Conservation (phyloP, 2,113 vertebrate species). For the Ploceus nigricollis region DNA sequence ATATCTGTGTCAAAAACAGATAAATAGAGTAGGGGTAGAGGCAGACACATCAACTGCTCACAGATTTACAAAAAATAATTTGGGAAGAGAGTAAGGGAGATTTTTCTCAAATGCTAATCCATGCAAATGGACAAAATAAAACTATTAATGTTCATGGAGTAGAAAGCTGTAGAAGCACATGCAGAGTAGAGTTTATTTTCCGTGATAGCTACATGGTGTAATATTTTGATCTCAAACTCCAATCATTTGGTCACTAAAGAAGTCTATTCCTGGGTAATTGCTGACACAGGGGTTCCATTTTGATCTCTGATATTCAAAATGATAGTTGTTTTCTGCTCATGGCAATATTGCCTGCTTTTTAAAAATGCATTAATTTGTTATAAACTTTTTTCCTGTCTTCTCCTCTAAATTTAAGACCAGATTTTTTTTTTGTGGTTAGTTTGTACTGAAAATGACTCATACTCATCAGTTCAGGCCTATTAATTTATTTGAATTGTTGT, state of each 20-base stretch:
- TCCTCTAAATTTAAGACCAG: not conserved
- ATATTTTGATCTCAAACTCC: not conserved
- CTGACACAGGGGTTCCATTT: not conserved
- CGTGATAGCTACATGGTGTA: not conserved
- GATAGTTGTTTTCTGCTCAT: not conserved
- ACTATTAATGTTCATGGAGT: not conserved
- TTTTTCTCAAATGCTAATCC: not conserved
- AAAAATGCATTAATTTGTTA: not conserved
- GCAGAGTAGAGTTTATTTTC: not conserved
- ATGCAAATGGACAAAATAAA: not conserved
- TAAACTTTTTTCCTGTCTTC: not conserved
- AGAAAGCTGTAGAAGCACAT: not conserved
- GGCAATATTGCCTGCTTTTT: not conserved
- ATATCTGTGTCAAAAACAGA: not conserved
- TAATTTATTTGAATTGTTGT: slow-evolving; percentile 9
- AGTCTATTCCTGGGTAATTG: not conserved
- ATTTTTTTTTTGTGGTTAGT: slow-evolving; percentile 20
- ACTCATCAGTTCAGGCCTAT: not conserved
- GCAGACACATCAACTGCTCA: not conserved
- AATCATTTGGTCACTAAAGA: not conserved
- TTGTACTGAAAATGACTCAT: slow-evolving; percentile 35
- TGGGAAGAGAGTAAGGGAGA: not conserved
- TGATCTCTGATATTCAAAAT: not conserved
- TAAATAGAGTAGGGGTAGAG: not conserved
- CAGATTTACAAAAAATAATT: not conserved